A percentile compares a stretch with the other conserved stretches of the same genome.
These are phyloP conservation scores for Caenorhabditis parvicauda DNA, from an alignment of 2,888 invertebrate species.

Conservation along the genomic window DNA sequence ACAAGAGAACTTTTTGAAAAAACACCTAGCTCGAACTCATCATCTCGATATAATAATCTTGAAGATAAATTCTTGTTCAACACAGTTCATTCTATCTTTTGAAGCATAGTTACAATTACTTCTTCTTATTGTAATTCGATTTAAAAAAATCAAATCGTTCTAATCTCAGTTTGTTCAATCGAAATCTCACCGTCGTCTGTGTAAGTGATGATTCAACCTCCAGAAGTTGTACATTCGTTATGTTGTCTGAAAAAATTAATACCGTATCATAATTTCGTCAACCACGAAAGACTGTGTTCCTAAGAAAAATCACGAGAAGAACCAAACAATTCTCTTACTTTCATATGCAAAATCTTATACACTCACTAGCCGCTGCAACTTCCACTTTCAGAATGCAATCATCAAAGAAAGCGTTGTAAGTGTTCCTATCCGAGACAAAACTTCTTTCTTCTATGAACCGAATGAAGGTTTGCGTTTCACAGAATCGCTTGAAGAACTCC, in stretches of 20 bases:
- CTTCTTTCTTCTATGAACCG: slow-evolving; percentile 97
- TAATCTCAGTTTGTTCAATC: no score
- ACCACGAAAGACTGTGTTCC: neutral
- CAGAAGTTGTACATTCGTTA: slow-evolving; percentile 18
- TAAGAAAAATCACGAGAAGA: neutral
- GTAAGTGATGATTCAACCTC: slow-evolving; percentile 27
- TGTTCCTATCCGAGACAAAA: slow-evolving; percentile 91
- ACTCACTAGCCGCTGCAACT: slow-evolving; percentile 42
- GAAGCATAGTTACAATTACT: no score
- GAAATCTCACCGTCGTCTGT: slow-evolving; percentile 27
- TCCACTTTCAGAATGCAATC: slow-evolving; percentile 81
- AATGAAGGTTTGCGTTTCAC: slow-evolving; percentile 59
- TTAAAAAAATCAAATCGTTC: no score
- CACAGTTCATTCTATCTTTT: no score
- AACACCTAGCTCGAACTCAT: no score
- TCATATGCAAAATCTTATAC: neutral
- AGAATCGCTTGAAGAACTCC: slow-evolving; percentile 57
- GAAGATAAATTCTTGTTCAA: no score
- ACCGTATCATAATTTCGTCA: neutral
- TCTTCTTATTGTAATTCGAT: no score
- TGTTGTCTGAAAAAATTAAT: slow-evolving; percentile 17
- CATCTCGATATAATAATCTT: no score
- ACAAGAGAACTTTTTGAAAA: no score
- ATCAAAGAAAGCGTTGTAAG: slow-evolving; percentile 91
- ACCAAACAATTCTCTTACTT: neutral